Evolutionary conservation across 2,113 vertebrate genomes (phyloP).

Genomic region (Corynorhinus townsendii): DNA sequence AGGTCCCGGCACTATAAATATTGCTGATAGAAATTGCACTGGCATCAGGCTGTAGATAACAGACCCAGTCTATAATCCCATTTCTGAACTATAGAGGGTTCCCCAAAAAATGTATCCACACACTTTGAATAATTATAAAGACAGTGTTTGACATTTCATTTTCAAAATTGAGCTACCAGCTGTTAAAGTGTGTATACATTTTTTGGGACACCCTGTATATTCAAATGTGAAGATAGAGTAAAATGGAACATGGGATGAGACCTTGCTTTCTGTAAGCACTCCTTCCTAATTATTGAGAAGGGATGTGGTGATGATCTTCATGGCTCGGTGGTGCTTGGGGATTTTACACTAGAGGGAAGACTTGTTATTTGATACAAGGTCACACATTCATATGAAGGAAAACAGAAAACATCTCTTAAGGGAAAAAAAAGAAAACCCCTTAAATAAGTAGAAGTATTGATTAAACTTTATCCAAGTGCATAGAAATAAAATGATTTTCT

Average conservation of each 20-base stretch:
- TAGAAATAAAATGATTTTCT: conserved; percentile 72
- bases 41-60: conserved; percentile 56
- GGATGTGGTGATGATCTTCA: conserved; percentile 14
- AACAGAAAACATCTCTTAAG: not conserved
- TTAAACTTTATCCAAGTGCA: conserved; percentile 59
- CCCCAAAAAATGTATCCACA: too few relatives aligned
- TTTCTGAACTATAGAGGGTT: conserved; percentile 59
- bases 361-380: conserved; percentile 64
- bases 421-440: not conserved
- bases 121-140: too few relatives aligned
- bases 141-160: too few relatives aligned
- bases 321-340: not conserved
- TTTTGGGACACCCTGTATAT: not conserved
- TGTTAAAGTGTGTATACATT: too few relatives aligned
- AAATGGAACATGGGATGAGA: conserved; percentile 54
- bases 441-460: conserved; percentile 77
- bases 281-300: conserved; percentile 46
- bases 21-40: conserved; percentile 21
- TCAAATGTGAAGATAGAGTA: conserved; percentile 41
- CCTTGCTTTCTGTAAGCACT: conserved; percentile 39
- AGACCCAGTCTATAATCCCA: conserved; percentile 59
- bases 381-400: conserved; percentile 39
- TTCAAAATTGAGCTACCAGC: too few relatives aligned
- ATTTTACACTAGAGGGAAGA: not conserved
- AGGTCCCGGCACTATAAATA: conserved; percentile 63